A percentile compares a stretch with the other conserved stretches of the same genome.
Evolutionary conservation across 1,140 invertebrate genomes (phyloP).

Genomic region (Nixonia krombeini): DNA sequence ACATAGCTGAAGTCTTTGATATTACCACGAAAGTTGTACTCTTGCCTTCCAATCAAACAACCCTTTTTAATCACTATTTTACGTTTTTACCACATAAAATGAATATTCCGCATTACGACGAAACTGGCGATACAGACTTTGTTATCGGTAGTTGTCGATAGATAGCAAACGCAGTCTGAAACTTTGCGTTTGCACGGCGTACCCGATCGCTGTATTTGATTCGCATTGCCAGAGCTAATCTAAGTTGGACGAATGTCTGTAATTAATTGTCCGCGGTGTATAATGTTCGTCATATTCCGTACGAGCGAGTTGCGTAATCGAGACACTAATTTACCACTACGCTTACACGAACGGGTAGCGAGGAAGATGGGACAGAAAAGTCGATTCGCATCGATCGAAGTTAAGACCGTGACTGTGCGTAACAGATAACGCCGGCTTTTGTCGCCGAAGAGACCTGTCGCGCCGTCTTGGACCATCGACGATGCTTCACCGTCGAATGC

Average conservation of each 20-base stretch:
- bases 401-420: background rate
- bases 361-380: slow-evolving; percentile 45
- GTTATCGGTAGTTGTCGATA: no score
- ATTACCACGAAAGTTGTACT: no score
- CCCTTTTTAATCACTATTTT: no score
- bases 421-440: background rate
- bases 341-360: background rate
- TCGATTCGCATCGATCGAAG: slow-evolving; percentile 32
- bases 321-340: slow-evolving; percentile 38
- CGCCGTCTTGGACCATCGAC: no score
- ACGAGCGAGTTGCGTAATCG: slow-evolving; percentile 39
- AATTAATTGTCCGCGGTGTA: slow-evolving; percentile 3
- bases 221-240: no score
- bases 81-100: background rate
- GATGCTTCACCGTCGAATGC: no score
- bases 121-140: no score
- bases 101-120: no score
- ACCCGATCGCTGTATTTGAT: no score
- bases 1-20: no score
- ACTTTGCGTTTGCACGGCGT: background rate
- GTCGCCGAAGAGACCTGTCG: background rate
- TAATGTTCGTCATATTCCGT: slow-evolving; percentile 34
- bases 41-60: no score
- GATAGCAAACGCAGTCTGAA: background rate
- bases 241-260: background rate